phyloP scores from a whole-genome alignment of 2,797 vertebrate species.

The Mycteria americana region DNA sequence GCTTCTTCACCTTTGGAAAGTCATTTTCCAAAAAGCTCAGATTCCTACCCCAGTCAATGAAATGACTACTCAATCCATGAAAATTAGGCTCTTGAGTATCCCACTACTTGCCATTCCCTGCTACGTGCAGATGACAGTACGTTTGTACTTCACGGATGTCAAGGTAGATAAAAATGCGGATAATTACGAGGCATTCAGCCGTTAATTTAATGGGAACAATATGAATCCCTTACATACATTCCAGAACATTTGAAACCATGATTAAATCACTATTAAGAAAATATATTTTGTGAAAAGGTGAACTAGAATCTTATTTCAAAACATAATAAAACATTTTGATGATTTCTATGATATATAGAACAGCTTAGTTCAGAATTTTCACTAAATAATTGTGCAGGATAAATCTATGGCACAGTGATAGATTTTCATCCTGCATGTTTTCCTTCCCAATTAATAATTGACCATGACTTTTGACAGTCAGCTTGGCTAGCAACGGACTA shows the following conservation, averaged over 20 bases:
- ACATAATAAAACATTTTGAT: not conserved
- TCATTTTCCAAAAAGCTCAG: not conserved
- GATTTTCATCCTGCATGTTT: not conserved
- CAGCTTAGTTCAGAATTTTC: not conserved
- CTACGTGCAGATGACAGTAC: not conserved
- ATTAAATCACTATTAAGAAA: not conserved
- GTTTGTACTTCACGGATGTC: not conserved
- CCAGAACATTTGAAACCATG: not conserved
- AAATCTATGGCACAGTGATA: not conserved
- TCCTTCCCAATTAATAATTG: not conserved
- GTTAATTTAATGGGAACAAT: not conserved
- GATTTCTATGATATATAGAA: not conserved
- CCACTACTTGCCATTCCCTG: not conserved
- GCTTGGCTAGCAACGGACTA: not conserved
- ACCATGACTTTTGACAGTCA: not conserved
- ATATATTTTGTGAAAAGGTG: not conserved
- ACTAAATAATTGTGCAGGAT: not conserved
- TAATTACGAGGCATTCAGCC: not conserved
- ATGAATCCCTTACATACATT: not conserved
- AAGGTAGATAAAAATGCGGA: not conserved
- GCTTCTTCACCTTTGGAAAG: not conserved
- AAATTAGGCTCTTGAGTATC: not conserved
- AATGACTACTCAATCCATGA: not conserved
- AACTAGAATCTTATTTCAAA: not conserved
- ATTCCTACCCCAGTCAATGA: not conserved